phyloP scores from a whole-genome alignment of 2,888 invertebrate genomes.

The Ligdia adustata region DNA sequence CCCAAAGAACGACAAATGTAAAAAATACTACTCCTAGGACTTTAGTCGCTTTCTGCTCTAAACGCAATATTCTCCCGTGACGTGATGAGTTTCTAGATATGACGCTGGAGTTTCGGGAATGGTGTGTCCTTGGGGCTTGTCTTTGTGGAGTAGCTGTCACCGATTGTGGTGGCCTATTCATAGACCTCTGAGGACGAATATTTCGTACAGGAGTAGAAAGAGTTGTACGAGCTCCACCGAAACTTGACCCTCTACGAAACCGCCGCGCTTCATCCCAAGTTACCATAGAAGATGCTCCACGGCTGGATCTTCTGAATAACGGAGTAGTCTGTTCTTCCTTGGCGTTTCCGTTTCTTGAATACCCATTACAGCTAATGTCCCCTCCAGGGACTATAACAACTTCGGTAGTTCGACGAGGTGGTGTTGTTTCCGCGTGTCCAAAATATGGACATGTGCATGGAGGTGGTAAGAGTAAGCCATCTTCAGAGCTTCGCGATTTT shows the following conservation, averaged over 20 bases:
- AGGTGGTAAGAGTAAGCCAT: slow-evolving; percentile 86
- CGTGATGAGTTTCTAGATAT: slow-evolving; percentile 92
- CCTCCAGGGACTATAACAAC: slow-evolving; percentile 82
- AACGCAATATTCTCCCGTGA: slow-evolving; percentile 92
- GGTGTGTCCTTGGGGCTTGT: slow-evolving; percentile 87
- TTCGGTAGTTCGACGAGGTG: slow-evolving; percentile 76
- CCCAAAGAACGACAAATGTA: slow-evolving; percentile 97
- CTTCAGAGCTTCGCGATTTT: slow-evolving; percentile 76
- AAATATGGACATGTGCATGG: slow-evolving; percentile 93
- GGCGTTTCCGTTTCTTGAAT: slow-evolving; percentile 60
- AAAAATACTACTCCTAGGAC: slow-evolving; percentile 97
- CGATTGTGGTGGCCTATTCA: slow-evolving; percentile 59
- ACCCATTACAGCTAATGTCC: slow-evolving; percentile 75
- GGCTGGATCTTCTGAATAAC: slow-evolving; percentile 79
- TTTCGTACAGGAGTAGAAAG: slow-evolving; percentile 80
- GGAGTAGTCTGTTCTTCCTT: slow-evolving; percentile 75
- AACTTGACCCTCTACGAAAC: slow-evolving; percentile 87
- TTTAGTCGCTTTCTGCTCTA: slow-evolving; percentile 98
- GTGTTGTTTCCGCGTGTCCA: slow-evolving; percentile 85
- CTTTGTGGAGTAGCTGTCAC: slow-evolving; percentile 67
- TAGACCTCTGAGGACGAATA: slow-evolving; percentile 66
- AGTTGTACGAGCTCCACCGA: slow-evolving; percentile 86
- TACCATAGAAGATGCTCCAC: slow-evolving; percentile 89
- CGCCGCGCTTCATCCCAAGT: slow-evolving; percentile 89
- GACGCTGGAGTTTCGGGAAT: slow-evolving; percentile 91